phyloP scores from a whole-genome alignment of 2,797 vertebrate species.

The Bryconaethiops microstoma region DNA sequence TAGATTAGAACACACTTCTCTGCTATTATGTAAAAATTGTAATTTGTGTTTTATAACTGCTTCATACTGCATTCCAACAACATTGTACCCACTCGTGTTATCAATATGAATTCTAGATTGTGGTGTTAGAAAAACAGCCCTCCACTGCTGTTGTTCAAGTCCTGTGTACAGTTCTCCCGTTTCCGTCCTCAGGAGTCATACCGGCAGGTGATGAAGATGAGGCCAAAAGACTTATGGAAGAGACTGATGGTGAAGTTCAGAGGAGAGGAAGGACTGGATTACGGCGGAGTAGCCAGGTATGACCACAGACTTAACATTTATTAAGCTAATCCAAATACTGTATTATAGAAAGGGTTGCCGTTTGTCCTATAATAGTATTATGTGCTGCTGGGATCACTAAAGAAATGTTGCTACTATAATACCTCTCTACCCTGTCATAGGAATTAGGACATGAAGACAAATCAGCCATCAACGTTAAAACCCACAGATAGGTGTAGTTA shows the following conservation, averaged over 20 bases:
- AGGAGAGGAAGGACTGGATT: slow-evolving; percentile 96
- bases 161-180: neutral
- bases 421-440: too few species aligned
- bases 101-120: neutral
- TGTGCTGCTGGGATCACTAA: too few species aligned
- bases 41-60: neutral
- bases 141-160: neutral
- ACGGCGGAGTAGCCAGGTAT: slow-evolving; percentile 96
- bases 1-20: neutral
- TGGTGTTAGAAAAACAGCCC: neutral
- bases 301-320: neutral
- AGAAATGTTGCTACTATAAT: too few species aligned
- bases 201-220: slow-evolving; percentile 99
- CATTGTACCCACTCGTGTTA: neutral
- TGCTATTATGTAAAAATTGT: neutral
- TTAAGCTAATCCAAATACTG: too few species aligned
- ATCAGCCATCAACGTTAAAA: too few species aligned
- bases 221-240: slow-evolving; percentile 97
- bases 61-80: neutral
- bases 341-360: too few species aligned
- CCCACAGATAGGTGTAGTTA: too few species aligned
- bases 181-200: slow-evolving; percentile 86
- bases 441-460: neutral
- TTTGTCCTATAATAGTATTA: too few species aligned
- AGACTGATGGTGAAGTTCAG: slow-evolving; percentile 98